phyloP scores from a whole-genome alignment of 2,113 vertebrate species.

The Heteronetta atricapilla region DNA sequence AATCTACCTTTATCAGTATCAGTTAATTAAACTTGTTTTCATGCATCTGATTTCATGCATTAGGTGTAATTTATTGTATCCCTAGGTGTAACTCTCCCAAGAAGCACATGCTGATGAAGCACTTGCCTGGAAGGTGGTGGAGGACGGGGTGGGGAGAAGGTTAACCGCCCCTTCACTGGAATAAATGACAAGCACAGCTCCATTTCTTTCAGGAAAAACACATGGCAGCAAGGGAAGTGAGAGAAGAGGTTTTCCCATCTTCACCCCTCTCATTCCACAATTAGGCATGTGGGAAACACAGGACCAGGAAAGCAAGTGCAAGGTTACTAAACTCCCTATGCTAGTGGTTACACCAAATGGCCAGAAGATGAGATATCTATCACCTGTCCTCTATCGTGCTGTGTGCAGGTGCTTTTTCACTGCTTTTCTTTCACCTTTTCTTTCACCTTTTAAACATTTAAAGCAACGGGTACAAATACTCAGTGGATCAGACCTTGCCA shows the following conservation, averaged over 20 bases:
- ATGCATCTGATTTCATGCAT: not conserved
- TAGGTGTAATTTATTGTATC: not conserved
- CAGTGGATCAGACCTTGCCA: not conserved
- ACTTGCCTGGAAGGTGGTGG: not conserved
- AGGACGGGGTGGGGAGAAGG: fast-evolving
- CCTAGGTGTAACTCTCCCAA: not conserved
- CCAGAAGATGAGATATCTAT: fast-evolving
- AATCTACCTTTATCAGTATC: not conserved
- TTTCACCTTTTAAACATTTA: not conserved
- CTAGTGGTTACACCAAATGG: not conserved
- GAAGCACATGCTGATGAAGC: not conserved
- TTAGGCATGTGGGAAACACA: fast-evolving
- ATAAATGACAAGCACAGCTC: not conserved
- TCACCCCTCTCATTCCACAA: not conserved
- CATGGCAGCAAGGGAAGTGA: not conserved
- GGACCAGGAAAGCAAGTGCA: not conserved
- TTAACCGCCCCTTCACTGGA: not conserved
- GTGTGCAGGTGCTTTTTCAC: not conserved
- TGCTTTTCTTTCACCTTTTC: not conserved
- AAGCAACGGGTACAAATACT: not conserved
- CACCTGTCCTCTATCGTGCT: not conserved
- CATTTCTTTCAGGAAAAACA: not conserved
- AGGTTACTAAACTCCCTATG: fast-evolving
- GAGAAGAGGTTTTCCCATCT: not conserved
- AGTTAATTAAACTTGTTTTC: not conserved